Percentiles rank a stretch among this genome's conserved stretches.
Conservation (phyloP, 2,113 vertebrate genomes). For the Dendrocopos noguchii region DNA sequence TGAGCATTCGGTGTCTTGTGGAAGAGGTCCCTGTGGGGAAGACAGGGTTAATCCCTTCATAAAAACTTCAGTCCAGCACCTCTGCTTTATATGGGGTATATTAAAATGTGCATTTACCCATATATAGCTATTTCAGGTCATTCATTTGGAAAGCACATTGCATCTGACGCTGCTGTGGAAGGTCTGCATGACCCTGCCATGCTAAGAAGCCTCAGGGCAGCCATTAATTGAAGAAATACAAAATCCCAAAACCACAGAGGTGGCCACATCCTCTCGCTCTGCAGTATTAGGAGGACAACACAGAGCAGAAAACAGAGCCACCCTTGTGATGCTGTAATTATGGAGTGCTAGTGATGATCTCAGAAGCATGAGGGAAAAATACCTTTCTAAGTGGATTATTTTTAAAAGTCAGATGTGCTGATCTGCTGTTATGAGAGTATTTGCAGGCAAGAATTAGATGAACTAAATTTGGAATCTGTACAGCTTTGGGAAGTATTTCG, state of each 20-base stretch:
- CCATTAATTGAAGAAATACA: not conserved
- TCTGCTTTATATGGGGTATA: not conserved
- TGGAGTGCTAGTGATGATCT: not conserved
- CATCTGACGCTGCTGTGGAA: not conserved
- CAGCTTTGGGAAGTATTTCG: not conserved
- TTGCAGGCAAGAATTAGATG: not conserved
- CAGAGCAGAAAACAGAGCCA: not conserved
- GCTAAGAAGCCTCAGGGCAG: not conserved
- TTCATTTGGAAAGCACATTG: not conserved
- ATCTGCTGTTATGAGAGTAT: not conserved
- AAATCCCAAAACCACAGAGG: not conserved
- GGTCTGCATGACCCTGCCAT: not conserved
- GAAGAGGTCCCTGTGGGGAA: not conserved
- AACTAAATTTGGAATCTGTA: not conserved
- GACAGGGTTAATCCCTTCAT: rapidly evolving
- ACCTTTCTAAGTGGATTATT: not conserved
- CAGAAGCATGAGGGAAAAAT: not conserved
- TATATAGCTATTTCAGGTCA: not conserved
- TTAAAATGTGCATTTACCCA: not conserved
- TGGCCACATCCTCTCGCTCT: not conserved
- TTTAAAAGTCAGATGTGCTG: not conserved
- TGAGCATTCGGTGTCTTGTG: not conserved
- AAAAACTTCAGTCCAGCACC: not conserved
- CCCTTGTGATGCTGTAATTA: not conserved
- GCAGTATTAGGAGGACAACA: not conserved